Conservation (phyloP, 1,140 invertebrate genomes). For the Drosophila lowei region DNA sequence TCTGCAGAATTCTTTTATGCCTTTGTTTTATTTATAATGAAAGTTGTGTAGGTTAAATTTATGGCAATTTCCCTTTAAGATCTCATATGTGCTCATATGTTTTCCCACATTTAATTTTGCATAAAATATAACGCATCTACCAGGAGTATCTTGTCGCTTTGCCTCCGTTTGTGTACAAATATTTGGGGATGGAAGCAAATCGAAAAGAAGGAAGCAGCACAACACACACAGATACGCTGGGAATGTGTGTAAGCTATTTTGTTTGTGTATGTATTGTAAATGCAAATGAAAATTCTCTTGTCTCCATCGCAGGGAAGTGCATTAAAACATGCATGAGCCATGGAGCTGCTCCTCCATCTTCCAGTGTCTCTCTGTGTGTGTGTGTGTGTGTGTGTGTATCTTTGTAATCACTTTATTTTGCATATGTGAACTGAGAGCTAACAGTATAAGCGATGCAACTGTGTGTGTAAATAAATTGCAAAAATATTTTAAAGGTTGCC, state of each 20-base stretch:
- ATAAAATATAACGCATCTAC: conserved; percentile 31
- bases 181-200: conserved; percentile 62
- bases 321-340: conserved; percentile 67
- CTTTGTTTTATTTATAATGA: conserved; percentile 21
- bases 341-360: conserved; percentile 21
- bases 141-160: not conserved
- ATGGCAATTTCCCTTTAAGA: not conserved
- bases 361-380: conserved; percentile 10
- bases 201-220: conserved; percentile 34
- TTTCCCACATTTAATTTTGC: conserved; percentile 52
- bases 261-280: conserved; percentile 42
- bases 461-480: conserved; percentile 65
- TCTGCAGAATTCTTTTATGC: conserved; percentile 17
- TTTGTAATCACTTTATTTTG: conserved; percentile 80
- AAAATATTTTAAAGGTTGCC: conserved; percentile 79
- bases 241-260: conserved; percentile 12
- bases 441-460: conserved; percentile 48
- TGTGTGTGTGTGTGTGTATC: conserved; percentile 39
- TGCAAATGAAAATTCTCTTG: conserved; percentile 67
- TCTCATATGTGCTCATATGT: not conserved
- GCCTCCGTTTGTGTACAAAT: conserved; percentile 39
- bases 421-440: conserved; percentile 69
- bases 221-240: conserved; percentile 8
- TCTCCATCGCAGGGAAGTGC: conserved; percentile 50
- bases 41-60: not conserved